Evolutionary conservation across 2,113 vertebrate genomes (phyloP).

Genomic region (Jacana jacana): DNA sequence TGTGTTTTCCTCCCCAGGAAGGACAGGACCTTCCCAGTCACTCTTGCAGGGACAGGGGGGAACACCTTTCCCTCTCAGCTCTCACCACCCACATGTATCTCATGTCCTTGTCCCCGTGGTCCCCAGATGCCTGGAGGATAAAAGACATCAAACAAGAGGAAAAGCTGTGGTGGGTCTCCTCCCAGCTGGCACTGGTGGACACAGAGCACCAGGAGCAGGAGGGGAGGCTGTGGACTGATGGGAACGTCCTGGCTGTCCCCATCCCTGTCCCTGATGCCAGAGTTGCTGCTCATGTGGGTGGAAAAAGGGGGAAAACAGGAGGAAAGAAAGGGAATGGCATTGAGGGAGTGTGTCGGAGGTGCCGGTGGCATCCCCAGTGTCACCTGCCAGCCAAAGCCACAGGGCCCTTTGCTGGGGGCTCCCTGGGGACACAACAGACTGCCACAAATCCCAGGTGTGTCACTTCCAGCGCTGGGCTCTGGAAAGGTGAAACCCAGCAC

Average conservation of each 20-base stretch:
- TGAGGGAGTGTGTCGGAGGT: fast-evolving
- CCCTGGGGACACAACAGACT: not conserved
- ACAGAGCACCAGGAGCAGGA: not conserved
- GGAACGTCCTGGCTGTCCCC: not conserved
- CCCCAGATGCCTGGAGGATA: not conserved
- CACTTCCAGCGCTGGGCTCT: too few species aligned
- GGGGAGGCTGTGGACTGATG: too few species aligned
- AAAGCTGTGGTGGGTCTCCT: not conserved
- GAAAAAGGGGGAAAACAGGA: not conserved
- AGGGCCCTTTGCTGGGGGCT: not conserved
- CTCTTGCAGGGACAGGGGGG: not conserved
- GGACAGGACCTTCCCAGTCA: not conserved
- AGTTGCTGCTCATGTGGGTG: not conserved
- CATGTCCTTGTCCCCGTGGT: not conserved
- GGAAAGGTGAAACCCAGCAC: fast-evolving
- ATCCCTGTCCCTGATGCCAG: not conserved
- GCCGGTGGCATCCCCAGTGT: not conserved
- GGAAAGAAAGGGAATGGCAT: not conserved
- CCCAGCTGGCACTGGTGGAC: not conserved
- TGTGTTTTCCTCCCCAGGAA: not conserved
- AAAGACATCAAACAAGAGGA: not conserved
- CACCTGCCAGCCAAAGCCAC: not conserved
- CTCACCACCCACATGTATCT: fast-evolving
- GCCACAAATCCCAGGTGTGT: not conserved
- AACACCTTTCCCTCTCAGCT: not conserved